Base-by-base conservation (phyloP, 2,888 invertebrate species). In the Pammene aurita region DNA sequence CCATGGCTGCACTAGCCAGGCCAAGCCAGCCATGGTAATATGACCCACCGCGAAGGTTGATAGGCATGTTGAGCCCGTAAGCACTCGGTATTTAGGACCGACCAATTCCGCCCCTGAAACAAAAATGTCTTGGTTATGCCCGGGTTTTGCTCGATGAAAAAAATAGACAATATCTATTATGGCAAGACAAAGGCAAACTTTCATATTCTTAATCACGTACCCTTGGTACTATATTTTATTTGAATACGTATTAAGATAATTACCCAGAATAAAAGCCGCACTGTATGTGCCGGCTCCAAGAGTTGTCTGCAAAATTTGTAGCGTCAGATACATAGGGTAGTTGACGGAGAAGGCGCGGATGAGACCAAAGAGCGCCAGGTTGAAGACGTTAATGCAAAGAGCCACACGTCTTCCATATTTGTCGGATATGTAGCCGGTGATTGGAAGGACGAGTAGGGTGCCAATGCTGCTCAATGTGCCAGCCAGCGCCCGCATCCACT, bases 21-120 rank as follows among this genome's bases (percentile, higher is more conserved):
- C 96, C 0, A 94, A 86, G 34, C 93, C 79, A 0, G 95, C 96
- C 5, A 96, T 85, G 0, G 95, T 74, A 34, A 95, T 93, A 85
- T 96, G 96, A 0, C 96, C 96, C 9, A 95, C 76, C 0, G 96
- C 95, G 76, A 96, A 97, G 86, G 95, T 95, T 7, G 95, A 93
- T 2, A 95, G 93, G 10, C 95, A 93, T 11, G 95, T 87, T 2
- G 95, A 95, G 66, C 96, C 94, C 2, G 94, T 95, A 16, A 96
- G 77, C 0, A 96, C 96, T 44, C 97, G 93, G 70, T 94, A 94
- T 63, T 94, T 94, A 0, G 96, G 96, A 0, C 96, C 96, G 2
- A 96, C 96, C 74, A 96, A 86, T 83, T 97, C 97, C 67, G 96
- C 93, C 54, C 94, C 96, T 96, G 80, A 10, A 79, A n/a, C n/a